Base-by-base conservation (phyloP, 2,797 vertebrate genomes). In the Discoglossus pictus region DNA sequence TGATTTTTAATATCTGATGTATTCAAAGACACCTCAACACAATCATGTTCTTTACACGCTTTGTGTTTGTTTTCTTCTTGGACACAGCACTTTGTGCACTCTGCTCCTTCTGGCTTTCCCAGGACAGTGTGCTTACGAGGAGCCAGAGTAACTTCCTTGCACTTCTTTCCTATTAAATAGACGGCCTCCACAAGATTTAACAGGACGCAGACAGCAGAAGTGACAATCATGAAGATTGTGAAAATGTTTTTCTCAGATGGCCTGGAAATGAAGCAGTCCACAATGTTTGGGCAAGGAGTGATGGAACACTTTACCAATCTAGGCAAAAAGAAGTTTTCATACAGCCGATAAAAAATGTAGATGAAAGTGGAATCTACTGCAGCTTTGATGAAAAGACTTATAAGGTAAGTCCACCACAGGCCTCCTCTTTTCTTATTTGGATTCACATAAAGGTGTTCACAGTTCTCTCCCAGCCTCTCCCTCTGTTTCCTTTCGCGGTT, bases 191-290 rank as follows among this genome's bases (percentile, higher is more conserved):
- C 56, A 1, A 93, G 7, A 13, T 91, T 93, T 21, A 96, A 91
- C 16, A 94, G 40, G 66, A 94, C 88, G 75, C 94, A 97, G 24
- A 82, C 3, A 67, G 87, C 60, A 31, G 94, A 92, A 0, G 89
- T 92, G 76, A 86, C 63, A 72, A 94, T 89, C 93, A 94, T 97
- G 80, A 97, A 96, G 63, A 95, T 73, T 20, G 93, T 93, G 83
- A 97, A 96, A 82, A 94, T 94, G 6, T 89, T 87, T 62, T 97
- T 97, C 81, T 97, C 94, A 0, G 94, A 92, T 36, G 94, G 92
- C 39, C 90, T 87, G 6, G 93, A 75, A 68, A 96, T 94, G 80
- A 90, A 97, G 79, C 94, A 97, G 83, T 96, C 93, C 65, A 97
- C 94, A 0, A 18, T 65, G 64, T 95, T 94, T 67, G 94, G 92